These are phyloP conservation scores for Neolamprologus toae DNA, from an alignment of 2,113 vertebrate genomes.

Conservation along the genomic window DNA sequence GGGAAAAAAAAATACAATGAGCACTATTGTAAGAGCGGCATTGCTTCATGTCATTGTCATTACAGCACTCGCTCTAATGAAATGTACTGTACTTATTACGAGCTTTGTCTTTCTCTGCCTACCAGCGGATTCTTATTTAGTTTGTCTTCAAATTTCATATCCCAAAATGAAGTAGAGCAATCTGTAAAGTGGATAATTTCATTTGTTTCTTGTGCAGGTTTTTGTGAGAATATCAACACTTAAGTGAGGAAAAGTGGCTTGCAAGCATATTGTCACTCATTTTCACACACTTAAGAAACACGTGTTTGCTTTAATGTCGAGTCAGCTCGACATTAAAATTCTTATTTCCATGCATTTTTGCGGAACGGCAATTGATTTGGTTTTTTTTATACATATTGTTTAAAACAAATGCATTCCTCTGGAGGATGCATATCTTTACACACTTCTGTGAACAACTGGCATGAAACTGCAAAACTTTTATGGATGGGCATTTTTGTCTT, in stretches of 20 bases:
- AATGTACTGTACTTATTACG: background rate
- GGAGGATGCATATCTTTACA: background rate
- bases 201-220: background rate
- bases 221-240: background rate
- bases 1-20: constrained; percentile 6
- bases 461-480: background rate
- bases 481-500: background rate
- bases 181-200: background rate
- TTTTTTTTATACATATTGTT: background rate
- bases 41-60: constrained; percentile 22
- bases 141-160: background rate
- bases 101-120: background rate
- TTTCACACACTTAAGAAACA: background rate
- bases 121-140: background rate
- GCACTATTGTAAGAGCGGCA: background rate
- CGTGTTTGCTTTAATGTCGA: background rate
- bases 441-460: constrained; percentile 8
- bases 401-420: background rate
- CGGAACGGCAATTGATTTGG: background rate
- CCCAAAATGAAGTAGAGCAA: background rate
- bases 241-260: background rate
- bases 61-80: background rate
- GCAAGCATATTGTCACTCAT: background rate
- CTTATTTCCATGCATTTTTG: background rate
- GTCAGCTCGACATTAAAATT: background rate